Evolutionary conservation across 2,888 invertebrate species (phyloP), one percentile per base, ranked within the genome.

Genomic region (Drosophila anomalipes): DNA sequence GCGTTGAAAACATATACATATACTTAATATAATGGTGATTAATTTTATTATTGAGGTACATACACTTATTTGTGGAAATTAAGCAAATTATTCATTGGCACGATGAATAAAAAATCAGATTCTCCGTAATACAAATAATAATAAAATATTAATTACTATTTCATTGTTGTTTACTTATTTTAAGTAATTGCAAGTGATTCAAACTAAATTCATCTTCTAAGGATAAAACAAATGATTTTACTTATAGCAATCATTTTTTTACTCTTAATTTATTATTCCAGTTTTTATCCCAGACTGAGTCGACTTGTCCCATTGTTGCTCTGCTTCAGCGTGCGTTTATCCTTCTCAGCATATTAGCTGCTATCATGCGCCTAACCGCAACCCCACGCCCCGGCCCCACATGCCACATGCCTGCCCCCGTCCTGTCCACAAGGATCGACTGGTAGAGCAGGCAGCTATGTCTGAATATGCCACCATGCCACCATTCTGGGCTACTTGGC

Each of bases 301-400:
- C n/a, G 52, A 22, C 12, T 53, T 44, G 32, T 19, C 10, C 84
- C 88, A 85, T 66, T 75, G 76, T 73, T 7, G n/a, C 47, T 12
- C 32, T 57, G 44, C 44, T 44, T 57, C 59, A 63, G 72, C 62
- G 41, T 70, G 83, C 69, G 74, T 74, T 86, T 90, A 89, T 87
- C 78, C 90, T 87, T 74, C 79, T 78, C 75, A 83, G 86, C 81
- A 91, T 89, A 89, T 89, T 89, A 90, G 89, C 91, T 91, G 83
- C 81, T 87, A 88, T 90, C 89, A 82, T 79, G 79, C 71, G 83
- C 89, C 81, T 76, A 88, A 88, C 88, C 91, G 82, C 88, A 91
- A 77, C 89, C 90, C 74, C 86, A 83, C 66, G 28, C 33, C 33
- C 35, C 35, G 14, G 28, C 5, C 28, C 28, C n/a, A 64, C 68